These are phyloP conservation scores for Limnephilus marmoratus DNA, from an alignment of 2,888 invertebrate species.

Conservation along the genomic window DNA sequence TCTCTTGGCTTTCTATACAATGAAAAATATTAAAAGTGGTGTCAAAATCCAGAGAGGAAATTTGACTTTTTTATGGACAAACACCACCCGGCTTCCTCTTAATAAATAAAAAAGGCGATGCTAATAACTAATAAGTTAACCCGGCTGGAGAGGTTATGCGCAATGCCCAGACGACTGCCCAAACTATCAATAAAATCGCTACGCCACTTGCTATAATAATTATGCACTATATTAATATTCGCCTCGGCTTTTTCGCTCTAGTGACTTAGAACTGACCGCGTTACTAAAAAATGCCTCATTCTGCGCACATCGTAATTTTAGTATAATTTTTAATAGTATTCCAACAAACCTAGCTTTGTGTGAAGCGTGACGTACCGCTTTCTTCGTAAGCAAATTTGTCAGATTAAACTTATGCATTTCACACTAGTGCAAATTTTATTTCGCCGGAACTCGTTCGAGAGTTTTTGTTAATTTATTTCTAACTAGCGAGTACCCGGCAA, in stretches of 20 bases:
- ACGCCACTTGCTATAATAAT: neutral
- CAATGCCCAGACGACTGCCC: neutral
- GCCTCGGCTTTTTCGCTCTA: neutral
- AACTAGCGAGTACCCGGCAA: too few relatives aligned
- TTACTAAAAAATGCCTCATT: neutral
- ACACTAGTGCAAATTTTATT: too few relatives aligned
- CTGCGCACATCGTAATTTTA: neutral
- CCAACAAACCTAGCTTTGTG: neutral
- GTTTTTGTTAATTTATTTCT: too few relatives aligned
- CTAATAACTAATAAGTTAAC: too few relatives aligned
- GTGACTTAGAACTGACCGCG: neutral
- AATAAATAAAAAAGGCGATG: too few relatives aligned
- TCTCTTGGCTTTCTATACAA: too few relatives aligned
- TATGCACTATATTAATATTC: neutral
- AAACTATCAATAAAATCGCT: neutral
- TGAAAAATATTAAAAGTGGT: too few relatives aligned
- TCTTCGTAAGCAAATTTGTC: neutral
- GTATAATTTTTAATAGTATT: neutral
- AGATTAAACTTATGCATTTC: neutral
- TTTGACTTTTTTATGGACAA: too few relatives aligned
- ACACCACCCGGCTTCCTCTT: too few relatives aligned
- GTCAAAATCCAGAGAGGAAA: too few relatives aligned
- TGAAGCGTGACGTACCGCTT: neutral
- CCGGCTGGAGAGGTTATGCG: too few relatives aligned
- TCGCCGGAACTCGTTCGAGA: too few relatives aligned